Conservation (phyloP, 2,888 invertebrate genomes). For the Globia sparganii region DNA sequence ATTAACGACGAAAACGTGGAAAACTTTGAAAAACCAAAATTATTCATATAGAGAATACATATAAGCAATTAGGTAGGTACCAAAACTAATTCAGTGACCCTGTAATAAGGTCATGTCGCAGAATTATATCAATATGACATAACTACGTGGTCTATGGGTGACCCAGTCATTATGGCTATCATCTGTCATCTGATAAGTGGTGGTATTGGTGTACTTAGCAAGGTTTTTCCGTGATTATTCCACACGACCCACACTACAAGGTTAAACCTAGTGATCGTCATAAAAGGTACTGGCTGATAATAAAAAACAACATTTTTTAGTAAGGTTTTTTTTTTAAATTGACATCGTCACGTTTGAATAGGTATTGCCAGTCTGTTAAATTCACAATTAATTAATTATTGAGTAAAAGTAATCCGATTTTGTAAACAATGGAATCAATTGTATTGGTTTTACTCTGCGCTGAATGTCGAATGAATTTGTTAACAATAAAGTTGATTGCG, state of each 20-base stretch:
- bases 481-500: slow-evolving; percentile 54
- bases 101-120: slow-evolving; percentile 52
- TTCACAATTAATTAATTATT: slow-evolving; percentile 4
- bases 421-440: slow-evolving; percentile 46
- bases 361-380: not conserved
- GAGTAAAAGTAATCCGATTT: slow-evolving; percentile 15
- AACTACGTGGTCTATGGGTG: slow-evolving; percentile 50
- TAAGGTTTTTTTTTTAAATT: not conserved
- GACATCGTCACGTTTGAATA: not conserved
- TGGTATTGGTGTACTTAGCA: slow-evolving; percentile 34
- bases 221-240: slow-evolving; percentile 59
- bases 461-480: slow-evolving; percentile 41
- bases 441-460: slow-evolving; percentile 31
- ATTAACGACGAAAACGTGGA: not conserved
- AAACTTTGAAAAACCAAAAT: not conserved
- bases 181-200: slow-evolving; percentile 51
- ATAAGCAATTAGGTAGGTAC: not conserved
- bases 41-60: not conserved
- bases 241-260: slow-evolving; percentile 43
- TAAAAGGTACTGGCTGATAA: slow-evolving; percentile 13
- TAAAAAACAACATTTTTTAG: slow-evolving; percentile 16
- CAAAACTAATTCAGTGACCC: slow-evolving; percentile 49
- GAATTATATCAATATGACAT: slow-evolving; percentile 46
- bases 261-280: slow-evolving; percentile 20
- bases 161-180: slow-evolving; percentile 56